A percentile compares a stretch with the other conserved stretches of the same genome.
These are phyloP conservation scores for Amphipyra tragopoginis DNA, from an alignment of 2,888 invertebrate species.

Conservation along the genomic window DNA sequence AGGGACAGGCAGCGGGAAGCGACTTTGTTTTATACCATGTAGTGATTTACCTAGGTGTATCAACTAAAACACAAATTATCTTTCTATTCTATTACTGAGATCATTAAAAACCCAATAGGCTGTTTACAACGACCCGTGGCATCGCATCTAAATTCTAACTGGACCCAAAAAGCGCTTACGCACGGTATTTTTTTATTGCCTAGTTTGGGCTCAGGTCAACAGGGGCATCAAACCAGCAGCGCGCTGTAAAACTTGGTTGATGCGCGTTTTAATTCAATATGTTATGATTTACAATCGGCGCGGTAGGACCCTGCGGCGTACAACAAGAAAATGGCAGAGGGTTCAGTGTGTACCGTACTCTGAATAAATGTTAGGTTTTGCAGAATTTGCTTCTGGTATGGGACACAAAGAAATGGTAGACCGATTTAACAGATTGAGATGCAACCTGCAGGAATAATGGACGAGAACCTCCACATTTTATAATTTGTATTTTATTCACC, in stretches of 20 bases:
- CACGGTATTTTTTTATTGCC: slow-evolving; percentile 52
- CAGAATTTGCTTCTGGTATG: no score
- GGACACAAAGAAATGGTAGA: no score
- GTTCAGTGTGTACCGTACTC: not conserved
- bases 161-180: slow-evolving; percentile 18
- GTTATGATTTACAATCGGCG: slow-evolving; percentile 65
- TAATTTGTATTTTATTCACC: no score
- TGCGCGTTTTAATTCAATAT: slow-evolving; percentile 73
- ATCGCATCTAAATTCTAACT: slow-evolving; percentile 28
- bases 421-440: no score
- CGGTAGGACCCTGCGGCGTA: slow-evolving; percentile 27
- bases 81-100: not conserved
- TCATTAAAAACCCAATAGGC: not conserved
- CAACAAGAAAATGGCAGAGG: slow-evolving; percentile 12
- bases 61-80: not conserved
- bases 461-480: no score
- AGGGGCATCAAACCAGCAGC: slow-evolving; percentile 49
- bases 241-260: slow-evolving; percentile 65
- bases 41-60: no score
- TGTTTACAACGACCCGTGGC: not conserved
- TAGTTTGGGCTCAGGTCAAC: slow-evolving; percentile 53
- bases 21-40: no score
- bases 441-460: no score
- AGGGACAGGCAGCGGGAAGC: no score
- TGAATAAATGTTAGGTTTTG: no score